Evolutionary conservation across 2,888 invertebrate species (phyloP).

Genomic region (Tromatobia lineatoria): DNA sequence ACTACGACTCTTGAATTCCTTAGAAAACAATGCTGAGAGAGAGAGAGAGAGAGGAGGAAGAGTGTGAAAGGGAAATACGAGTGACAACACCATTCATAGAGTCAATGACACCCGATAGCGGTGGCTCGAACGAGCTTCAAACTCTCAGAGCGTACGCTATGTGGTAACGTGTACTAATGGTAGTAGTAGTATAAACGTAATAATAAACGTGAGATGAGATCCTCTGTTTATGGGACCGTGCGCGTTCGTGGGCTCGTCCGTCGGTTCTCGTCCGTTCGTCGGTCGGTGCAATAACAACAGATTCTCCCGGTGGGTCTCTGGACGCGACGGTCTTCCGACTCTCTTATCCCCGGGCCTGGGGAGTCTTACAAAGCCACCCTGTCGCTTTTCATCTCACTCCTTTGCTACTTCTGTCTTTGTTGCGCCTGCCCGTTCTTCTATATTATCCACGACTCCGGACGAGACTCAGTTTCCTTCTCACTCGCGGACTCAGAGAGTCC

Average conservation of each 20-base stretch:
- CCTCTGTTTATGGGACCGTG: conserved; percentile 81
- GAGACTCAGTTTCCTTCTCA: conserved; percentile 50
- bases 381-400: conserved; percentile 61
- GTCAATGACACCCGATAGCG: conserved; percentile 36
- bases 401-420: conserved; percentile 60
- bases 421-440: conserved; percentile 65
- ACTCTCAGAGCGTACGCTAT: not conserved
- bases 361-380: conserved; percentile 68
- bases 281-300: conserved; percentile 84
- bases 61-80: conserved; percentile 33
- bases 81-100: conserved; percentile 22
- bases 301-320: conserved; percentile 84
- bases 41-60: not conserved
- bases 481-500: conserved; percentile 20
- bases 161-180: conserved; percentile 1
- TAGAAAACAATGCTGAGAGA: not conserved
- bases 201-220: conserved; percentile 79
- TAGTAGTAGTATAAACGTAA: conserved; percentile 26
- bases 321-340: conserved; percentile 81
- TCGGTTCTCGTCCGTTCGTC: conserved; percentile 66
- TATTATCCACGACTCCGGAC: conserved; percentile 44
- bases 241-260: conserved; percentile 69
- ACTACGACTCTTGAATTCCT: not conserved
- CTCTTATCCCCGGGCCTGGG: conserved; percentile 78
- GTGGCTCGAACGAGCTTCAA: not conserved